phyloP scores from a whole-genome alignment of 2,113 vertebrate species.

The Megaleporinus macrocephalus region DNA sequence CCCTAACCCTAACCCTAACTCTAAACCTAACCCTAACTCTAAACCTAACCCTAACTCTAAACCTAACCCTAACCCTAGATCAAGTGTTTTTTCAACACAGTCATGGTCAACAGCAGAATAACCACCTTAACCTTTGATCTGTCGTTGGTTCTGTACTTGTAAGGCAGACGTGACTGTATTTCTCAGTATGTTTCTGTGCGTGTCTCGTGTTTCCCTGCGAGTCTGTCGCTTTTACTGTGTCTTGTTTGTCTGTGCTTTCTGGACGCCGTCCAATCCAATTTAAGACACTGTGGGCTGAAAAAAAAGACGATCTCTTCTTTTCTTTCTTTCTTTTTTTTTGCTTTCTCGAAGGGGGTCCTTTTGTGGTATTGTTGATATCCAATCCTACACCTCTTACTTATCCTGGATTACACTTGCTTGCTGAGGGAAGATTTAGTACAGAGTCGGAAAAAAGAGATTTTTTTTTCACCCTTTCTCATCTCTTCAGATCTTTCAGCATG shows the following conservation, averaged over 20 bases:
- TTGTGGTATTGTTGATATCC: slow-evolving; percentile 20
- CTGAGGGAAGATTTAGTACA: slow-evolving; percentile 26
- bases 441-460: slow-evolving; percentile 1
- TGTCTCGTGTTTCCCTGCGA: neutral
- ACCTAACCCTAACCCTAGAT: too few species aligned
- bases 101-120: too few species aligned
- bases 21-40: too few species aligned
- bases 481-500: slow-evolving; percentile 3
- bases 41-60: too few species aligned
- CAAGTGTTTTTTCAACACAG: too few species aligned
- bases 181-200: neutral
- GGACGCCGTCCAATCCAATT: neutral
- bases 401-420: slow-evolving; percentile 28
- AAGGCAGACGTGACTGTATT: neutral
- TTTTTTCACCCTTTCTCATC: neutral
- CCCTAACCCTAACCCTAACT: too few species aligned
- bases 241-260: neutral
- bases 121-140: too few species aligned
- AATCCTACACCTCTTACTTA: slow-evolving; percentile 23
- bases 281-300: neutral
- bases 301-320: neutral
- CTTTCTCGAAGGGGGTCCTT: slow-evolving; percentile 14
- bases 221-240: neutral
- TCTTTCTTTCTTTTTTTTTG: neutral
- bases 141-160: too few species aligned